Evolutionary conservation across 2,797 vertebrate genomes (phyloP).

Genomic region (Pangasius sanitwongsei): DNA sequence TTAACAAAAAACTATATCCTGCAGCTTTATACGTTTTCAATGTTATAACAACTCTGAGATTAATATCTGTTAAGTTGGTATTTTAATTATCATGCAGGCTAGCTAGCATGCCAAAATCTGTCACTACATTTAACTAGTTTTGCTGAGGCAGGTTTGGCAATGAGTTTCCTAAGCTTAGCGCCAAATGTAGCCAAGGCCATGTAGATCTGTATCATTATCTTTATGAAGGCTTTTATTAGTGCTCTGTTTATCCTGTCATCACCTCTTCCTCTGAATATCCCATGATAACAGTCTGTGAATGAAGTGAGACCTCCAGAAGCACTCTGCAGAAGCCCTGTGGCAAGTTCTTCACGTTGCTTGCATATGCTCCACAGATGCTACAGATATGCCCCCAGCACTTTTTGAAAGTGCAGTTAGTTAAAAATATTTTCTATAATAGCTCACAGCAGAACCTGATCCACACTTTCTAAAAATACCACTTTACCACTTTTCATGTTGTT

Average conservation of each 20-base stretch:
- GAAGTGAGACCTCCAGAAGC: neutral
- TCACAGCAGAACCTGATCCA: neutral
- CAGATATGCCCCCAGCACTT: neutral
- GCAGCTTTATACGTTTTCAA: neutral
- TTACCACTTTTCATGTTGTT: neutral
- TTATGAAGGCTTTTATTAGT: neutral
- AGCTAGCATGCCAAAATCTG: neutral
- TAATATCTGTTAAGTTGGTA: neutral
- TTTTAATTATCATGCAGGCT: neutral
- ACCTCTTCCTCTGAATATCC: neutral
- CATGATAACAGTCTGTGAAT: neutral
- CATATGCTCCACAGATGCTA: neutral
- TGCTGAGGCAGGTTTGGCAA: neutral
- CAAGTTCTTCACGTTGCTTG: neutral
- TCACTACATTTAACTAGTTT: neutral
- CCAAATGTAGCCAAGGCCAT: neutral
- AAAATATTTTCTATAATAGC: neutral
- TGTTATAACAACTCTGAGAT: neutral
- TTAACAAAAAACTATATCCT: neutral
- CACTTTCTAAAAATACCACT: neutral
- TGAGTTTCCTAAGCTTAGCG: neutral
- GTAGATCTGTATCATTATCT: neutral
- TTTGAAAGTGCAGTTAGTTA: conserved; percentile 5
- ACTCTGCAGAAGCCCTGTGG: neutral
- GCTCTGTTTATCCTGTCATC: neutral